Base-by-base conservation (phyloP, 2,888 invertebrate species). In the Isotomurus palustris region DNA sequence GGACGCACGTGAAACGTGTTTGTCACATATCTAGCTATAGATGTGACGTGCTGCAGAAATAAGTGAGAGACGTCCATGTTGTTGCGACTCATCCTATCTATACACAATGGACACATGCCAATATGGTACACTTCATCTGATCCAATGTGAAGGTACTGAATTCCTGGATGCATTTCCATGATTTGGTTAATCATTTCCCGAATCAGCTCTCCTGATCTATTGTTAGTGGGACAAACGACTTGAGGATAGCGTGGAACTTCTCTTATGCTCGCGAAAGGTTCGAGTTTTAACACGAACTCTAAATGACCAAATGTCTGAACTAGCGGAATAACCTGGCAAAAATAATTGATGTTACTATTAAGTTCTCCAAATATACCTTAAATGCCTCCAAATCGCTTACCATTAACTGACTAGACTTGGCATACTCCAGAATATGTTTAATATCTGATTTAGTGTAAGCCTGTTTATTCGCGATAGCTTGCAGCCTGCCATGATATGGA, bases 291-390 rank as follows among this genome's bases (percentile, higher is more conserved):
- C 0, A 84, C 80, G 76, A 85, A 87, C 74, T 91, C 90, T 76
- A 91, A 76, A 73, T 91, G 91, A 0, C 89, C 91, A 74, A 90
- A 90, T 0, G 88, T 88, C 76, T 89, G 91, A n/a, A 91, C 77
- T 50, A 91, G 75, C 0, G 91, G 91, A 68, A 91, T 87, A 0
- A 80, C 73, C 61, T 74, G 73, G 35, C 81, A 70, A 12, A 44
- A 53, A 28, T 27, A 51, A 22, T 21, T 14, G n/a, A 38, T 43
- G 45, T 35, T 45, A 19, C 14, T 29, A 6, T 22, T 12, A 41
- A 2, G n/a, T 43, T 27, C 3, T 19, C 38, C 22, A 2, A 41
- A 49, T 10, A 41, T 41, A n/a, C 8, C 6, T 32, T 10, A 38
- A 40, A 19, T 19, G 5, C 27, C 28, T 22, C n/a, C 10, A 49